Evolutionary conservation across 2,113 vertebrate genomes (phyloP), one percentile per base, ranked within the genome.

Genomic region (Deroptyus accipitrinus): DNA sequence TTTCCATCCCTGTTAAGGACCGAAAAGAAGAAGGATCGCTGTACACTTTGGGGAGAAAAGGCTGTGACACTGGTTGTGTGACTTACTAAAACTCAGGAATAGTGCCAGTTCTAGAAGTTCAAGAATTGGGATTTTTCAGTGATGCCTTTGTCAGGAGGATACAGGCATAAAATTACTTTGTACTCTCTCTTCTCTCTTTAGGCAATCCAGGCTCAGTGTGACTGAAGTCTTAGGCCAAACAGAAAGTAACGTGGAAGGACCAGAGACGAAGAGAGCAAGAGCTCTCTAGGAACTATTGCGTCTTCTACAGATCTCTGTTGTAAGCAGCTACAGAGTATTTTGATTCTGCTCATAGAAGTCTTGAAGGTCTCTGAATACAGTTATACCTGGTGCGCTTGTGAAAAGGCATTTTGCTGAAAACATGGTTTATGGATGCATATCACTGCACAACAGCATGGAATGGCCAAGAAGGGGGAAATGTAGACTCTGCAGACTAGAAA

Each of bases 201-300:
- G 98, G 97, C 96, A 96, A n/a, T 88, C 96, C 91, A 97, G 89
- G 35, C 92, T 98, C 51, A 67, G 31, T 15, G n/a, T 97, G 78
- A 97, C 88, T 33, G 95, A 98, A 64, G 28, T 91, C 46, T 85
- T 97, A 72, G 83, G 68, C 41, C 66, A 97, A 68, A 93, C 35
- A 7, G 97, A 97, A 92, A 83, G 39, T 51, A 69, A 22, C 3
- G 4, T 91, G 76, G 86, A 62, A 94, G 69, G 70, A 96, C 3
- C 9, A 7, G 90, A 84, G 64, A 75, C 8, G 30, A 86, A 79
- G 57, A 48, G 68, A 97, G 94, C 94, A 95, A 59, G 57, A 59
- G 13, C 33, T 59, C 22, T 57, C 46, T 72, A 94, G 89, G 80
- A 85, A 33, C 78, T 96, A 8, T 90, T 97, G 78, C 97, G 48